Conservation (phyloP, 2,113 vertebrate species). For the Sorex fumeus region DNA sequence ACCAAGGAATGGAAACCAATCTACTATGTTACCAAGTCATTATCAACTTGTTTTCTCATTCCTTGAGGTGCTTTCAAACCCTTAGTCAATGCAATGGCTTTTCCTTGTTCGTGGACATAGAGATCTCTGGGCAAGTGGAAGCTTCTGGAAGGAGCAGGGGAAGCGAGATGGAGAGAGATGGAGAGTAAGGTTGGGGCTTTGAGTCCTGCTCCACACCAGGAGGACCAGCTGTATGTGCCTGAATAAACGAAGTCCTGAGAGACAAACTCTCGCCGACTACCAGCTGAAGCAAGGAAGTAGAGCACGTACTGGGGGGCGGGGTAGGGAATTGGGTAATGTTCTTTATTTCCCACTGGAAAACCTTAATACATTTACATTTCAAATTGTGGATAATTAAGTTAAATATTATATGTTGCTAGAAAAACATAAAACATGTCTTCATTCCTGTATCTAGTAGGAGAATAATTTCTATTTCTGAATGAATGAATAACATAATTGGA, state of each 20-base stretch:
- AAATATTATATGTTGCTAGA: background rate
- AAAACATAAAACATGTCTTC: background rate
- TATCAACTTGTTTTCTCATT: background rate
- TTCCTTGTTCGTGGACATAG: rapidly evolving
- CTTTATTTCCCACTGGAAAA: background rate
- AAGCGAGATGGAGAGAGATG: no score
- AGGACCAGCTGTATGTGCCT: background rate
- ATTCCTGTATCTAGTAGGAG: background rate
- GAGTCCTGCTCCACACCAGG: background rate
- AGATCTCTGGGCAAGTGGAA: background rate
- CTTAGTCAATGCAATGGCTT: background rate
- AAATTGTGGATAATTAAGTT: background rate
- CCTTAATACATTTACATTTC: background rate
- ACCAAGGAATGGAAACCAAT: background rate
- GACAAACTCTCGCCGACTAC: rapidly evolving
- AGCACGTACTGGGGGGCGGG: background rate
- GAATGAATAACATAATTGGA: background rate
- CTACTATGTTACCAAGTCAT: background rate
- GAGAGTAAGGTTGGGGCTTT: background rate
- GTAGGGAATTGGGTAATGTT: background rate
- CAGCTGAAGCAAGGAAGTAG: background rate
- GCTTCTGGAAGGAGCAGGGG: background rate
- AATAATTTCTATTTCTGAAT: background rate
- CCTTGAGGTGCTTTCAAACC: background rate
- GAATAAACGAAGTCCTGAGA: no score